Conservation (phyloP, 2,888 invertebrate genomes). For the Stenoptilia bipunctidactyla region DNA sequence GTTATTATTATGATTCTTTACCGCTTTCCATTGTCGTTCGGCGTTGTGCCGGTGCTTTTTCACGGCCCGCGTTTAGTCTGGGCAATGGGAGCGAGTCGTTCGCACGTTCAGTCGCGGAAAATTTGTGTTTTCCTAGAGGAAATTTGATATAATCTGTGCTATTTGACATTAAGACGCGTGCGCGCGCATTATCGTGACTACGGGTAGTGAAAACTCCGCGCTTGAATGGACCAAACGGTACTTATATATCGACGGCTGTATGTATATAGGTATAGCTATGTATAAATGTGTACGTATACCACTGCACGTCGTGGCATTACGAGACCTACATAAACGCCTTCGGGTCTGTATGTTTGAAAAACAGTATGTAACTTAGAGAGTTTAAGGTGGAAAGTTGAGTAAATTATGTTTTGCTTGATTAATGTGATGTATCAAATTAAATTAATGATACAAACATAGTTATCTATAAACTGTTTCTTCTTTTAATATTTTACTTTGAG, state of each 20-base stretch:
- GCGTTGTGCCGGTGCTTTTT: slow-evolving; percentile 71
- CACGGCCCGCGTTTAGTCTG: slow-evolving; percentile 70
- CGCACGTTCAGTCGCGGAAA: slow-evolving; percentile 68
- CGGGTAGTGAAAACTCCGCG: too few species aligned
- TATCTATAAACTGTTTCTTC: too few species aligned
- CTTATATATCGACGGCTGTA: slow-evolving; percentile 10
- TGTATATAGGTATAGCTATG: slow-evolving; percentile 11
- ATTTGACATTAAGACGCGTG: slow-evolving; percentile 18
- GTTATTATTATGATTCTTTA: slow-evolving; percentile 73
- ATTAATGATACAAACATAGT: too few species aligned
- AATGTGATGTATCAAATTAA: too few species aligned
- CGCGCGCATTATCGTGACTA: slow-evolving; percentile 36
- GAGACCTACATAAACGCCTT: too few species aligned
- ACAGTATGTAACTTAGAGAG: too few species aligned
- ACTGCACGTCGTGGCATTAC: too few species aligned
- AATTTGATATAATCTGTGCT: slow-evolving; percentile 21
- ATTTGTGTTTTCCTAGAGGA: slow-evolving; percentile 58
- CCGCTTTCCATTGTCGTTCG: slow-evolving; percentile 71
- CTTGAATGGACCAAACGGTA: slow-evolving; percentile 3
- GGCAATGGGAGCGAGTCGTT: slow-evolving; percentile 67
- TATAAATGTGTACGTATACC: neutral
- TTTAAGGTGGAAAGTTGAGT: too few species aligned
- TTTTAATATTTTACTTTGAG: too few species aligned
- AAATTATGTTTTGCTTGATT: too few species aligned
- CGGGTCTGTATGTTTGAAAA: too few species aligned